Evolutionary conservation across 2,113 vertebrate species (phyloP).

Genomic region (Calcarius ornatus): DNA sequence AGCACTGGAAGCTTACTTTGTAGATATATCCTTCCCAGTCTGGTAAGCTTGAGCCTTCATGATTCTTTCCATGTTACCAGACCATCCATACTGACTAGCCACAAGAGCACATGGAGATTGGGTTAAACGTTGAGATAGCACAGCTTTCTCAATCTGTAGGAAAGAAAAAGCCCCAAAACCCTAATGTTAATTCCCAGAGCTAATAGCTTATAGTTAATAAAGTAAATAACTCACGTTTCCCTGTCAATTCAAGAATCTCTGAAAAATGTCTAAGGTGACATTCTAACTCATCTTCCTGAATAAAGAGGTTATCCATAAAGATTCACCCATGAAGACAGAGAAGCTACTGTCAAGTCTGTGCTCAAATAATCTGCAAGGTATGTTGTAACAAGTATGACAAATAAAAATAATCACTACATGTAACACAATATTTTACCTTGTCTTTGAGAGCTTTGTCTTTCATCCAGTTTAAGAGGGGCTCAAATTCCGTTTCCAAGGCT

Average conservation of each 20-base stretch:
- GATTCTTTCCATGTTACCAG: conserved; percentile 98
- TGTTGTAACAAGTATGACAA: not conserved
- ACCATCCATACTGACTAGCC: conserved; percentile 98
- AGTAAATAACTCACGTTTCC: not conserved
- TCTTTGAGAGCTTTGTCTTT: conserved; percentile 95
- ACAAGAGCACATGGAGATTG: conserved; percentile 93
- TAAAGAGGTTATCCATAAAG: not conserved
- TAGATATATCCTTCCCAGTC: conserved; percentile 98
- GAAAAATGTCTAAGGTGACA: not conserved
- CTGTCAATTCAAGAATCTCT: not conserved
- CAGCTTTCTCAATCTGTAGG: conserved; percentile 90
- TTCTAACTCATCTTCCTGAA: not conserved
- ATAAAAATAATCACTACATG: not conserved
- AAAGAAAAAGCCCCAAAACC: not conserved
- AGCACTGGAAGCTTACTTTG: conserved; percentile 78
- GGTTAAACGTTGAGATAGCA: conserved; percentile 92
- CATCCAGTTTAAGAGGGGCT: conserved; percentile 94
- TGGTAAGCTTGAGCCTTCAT: conserved; percentile 99
- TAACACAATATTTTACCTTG: conserved; percentile 74
- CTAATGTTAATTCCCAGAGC: not conserved
- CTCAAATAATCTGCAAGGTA: not conserved
- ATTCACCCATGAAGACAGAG: not conserved
- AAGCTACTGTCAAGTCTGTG: not conserved
- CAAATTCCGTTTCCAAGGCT: conserved; percentile 89
- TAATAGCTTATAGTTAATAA: not conserved